phyloP scores from a whole-genome alignment of 2,113 vertebrate species.

The Calonectris borealis region DNA sequence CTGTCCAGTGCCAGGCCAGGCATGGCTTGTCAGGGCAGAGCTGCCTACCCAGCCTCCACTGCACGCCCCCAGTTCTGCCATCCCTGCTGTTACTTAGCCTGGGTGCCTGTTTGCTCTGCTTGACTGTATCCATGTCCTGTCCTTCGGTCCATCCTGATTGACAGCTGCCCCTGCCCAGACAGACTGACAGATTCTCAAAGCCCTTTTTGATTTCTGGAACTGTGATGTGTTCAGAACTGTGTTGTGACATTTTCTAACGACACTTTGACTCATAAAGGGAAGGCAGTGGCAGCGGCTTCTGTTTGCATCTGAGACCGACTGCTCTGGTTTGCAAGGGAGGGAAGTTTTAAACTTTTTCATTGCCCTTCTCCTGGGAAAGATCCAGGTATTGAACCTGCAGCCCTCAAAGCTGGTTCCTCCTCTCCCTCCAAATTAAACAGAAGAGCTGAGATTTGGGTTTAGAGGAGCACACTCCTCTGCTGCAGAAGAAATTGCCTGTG shows the following conservation, averaged over 20 bases:
- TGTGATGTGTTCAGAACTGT: neutral
- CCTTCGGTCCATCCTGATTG: neutral
- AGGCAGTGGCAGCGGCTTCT: neutral
- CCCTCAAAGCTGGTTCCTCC: neutral
- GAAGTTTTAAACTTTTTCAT: neutral
- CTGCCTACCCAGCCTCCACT: fast-evolving
- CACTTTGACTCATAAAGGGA: neutral
- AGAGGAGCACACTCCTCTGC: neutral
- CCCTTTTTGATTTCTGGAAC: neutral
- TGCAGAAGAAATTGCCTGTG: neutral
- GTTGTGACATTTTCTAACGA: neutral
- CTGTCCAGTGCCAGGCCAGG: neutral
- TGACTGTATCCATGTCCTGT: neutral
- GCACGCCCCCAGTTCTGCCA: fast-evolving
- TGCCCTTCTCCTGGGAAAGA: neutral
- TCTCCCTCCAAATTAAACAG: neutral
- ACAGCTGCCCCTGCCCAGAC: neutral
- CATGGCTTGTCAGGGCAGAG: neutral
- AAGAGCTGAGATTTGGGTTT: neutral
- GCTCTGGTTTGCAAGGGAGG: neutral
- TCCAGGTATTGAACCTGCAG: neutral
- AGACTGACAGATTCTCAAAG: neutral
- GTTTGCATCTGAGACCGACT: neutral
- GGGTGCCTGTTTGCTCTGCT: neutral
- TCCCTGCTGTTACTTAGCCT: neutral